Conservation (phyloP, 2,888 invertebrate genomes). For the Andrena bicolor region DNA sequence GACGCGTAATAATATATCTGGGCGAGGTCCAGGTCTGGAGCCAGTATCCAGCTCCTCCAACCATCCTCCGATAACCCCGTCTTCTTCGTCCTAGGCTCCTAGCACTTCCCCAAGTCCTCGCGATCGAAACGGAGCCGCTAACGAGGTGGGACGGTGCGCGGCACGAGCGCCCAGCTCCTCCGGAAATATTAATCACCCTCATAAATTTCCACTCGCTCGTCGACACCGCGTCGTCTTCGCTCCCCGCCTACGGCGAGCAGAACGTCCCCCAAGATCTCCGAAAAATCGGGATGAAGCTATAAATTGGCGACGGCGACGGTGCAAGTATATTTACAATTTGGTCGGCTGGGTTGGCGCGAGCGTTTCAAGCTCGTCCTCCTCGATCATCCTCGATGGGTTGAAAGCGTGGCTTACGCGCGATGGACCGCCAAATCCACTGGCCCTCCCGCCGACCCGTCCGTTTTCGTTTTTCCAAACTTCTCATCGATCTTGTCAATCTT, state of each 20-base stretch:
- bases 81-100: background rate
- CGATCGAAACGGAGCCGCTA: slow-evolving; percentile 34
- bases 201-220: slow-evolving; percentile 67
- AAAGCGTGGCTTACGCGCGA: background rate
- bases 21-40: background rate
- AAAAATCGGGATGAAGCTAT: slow-evolving; percentile 62
- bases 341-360: slow-evolving; percentile 44
- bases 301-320: slow-evolving; percentile 50
- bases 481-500: slow-evolving; percentile 28
- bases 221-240: slow-evolving; percentile 16
- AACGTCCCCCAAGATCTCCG: slow-evolving; percentile 56
- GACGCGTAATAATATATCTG: background rate
- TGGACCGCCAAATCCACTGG: background rate
- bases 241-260: slow-evolving; percentile 9
- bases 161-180: slow-evolving; percentile 22
- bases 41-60: background rate
- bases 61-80: too few species aligned
- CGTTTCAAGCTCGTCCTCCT: background rate
- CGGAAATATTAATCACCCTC: slow-evolving; percentile 69
- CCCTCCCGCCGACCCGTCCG: background rate
- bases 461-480: slow-evolving; percentile 1
- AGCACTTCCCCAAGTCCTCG: background rate
- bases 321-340: slow-evolving; percentile 66
- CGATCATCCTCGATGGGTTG: background rate
- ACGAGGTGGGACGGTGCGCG: slow-evolving; percentile 39